Base-by-base conservation (phyloP, 2,888 invertebrate genomes). In the Agrenia bidenticulata region DNA sequence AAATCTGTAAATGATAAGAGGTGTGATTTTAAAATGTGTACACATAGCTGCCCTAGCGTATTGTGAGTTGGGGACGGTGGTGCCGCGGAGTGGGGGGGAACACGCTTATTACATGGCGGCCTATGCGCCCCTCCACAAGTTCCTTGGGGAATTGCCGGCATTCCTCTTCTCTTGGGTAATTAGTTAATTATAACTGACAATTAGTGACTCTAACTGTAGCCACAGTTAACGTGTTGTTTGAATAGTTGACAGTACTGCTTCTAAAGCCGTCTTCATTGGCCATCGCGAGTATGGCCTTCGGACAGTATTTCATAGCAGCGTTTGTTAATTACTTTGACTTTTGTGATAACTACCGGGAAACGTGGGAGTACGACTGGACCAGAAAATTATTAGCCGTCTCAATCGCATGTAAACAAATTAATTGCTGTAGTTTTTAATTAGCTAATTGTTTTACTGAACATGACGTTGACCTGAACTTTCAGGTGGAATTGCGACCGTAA, bases 261-360 rank as follows among this genome's bases (percentile, higher is more conserved):
- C 84, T 94, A 79, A 94, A 94, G 82, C 94, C 94, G 72, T 92
- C 93, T 58, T 92, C 94, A 83, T 89, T 94, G 89, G 92, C 94
- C 77, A 94, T 94, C 80, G 93, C 94, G 80, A 92, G 92, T 81
- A 83, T 94, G 78, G 92, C 92, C 79, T 94, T 94, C 83, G 93
- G 93, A 72, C 91, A 94, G 81, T 94, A 94, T 82, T 90, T 92
- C 70, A 92, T 93, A 71, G 92, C 93, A 9, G 73, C 75, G 1
- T 42, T 75, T 42, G 32, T 73, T 0, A 51, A 61, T 0, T 61
- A 53, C 55, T 61, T 64, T 5, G 68, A 67, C 7, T 67, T 62
- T 23, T 65, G 67, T 54, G 56, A 62, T 39, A 26, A 39, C n/a
- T 73, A 69, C 60, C 51, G 65, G 24, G 54, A 66, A 1, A 51